These are phyloP conservation scores for zebrafish (Danio rerio) DNA, from an alignment of 2,113 vertebrate genomes.

Conservation along the genomic window GRCz12tu NC_133180.1:73554501-73555000, in stretches of 20 bases:
- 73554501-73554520: conserved; percentile 13
- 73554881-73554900: too few species aligned
- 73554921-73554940: too few species aligned
- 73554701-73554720: background rate
- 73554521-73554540: conserved; percentile 28
- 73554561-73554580: conserved; percentile 10
- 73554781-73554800: background rate
- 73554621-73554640: conserved; percentile 8
- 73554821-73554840: background rate
- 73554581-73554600: conserved; percentile 6
- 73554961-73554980: too few species aligned
- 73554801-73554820: background rate
- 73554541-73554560: conserved; percentile 28
- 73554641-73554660: background rate
- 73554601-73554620: background rate
- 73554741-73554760: background rate
- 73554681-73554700: conserved; percentile 13
- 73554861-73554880: too few species aligned
- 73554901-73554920: too few species aligned
- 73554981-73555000: too few species aligned
- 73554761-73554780: background rate
- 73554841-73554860: background rate
- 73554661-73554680: conserved; percentile 23
- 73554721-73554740: too few species aligned
- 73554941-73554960: too few species aligned